Conservation (phyloP, 2,797 vertebrate species). For the Thripadectes ignobilis region DNA sequence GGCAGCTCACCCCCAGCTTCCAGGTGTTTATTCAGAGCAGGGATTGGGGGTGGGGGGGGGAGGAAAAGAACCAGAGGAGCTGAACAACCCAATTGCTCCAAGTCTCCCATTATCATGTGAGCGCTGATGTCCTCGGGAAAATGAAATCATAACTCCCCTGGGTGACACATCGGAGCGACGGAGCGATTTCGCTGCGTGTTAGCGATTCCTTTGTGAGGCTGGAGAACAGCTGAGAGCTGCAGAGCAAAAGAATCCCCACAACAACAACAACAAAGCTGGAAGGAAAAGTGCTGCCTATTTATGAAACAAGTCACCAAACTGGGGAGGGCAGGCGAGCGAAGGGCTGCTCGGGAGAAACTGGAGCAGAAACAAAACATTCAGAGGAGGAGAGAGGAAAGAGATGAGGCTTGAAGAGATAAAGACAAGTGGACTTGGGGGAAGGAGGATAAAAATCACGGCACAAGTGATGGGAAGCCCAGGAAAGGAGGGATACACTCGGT, state of each 20-base stretch:
- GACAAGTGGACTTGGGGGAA: not conserved
- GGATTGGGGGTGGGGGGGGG: fast-evolving
- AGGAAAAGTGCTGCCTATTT: constrained; percentile 52
- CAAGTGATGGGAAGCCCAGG: not conserved
- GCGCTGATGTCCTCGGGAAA: constrained; percentile 10
- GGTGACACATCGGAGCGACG: constrained; percentile 43
- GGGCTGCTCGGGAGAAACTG: constrained; percentile 8
- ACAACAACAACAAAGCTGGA: constrained; percentile 51
- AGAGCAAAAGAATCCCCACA: constrained; percentile 47
- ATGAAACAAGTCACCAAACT: not conserved
- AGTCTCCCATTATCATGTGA: not conserved
- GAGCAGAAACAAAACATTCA: constrained; percentile 38
- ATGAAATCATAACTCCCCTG: constrained; percentile 56
- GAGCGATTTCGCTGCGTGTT: constrained; percentile 15
- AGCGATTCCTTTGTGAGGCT: constrained; percentile 49
- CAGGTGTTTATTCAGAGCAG: not conserved
- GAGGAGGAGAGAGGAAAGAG: not conserved
- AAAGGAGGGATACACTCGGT: not conserved
- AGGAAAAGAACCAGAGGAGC: not conserved
- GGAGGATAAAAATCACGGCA: not conserved
- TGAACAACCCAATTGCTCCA: not conserved
- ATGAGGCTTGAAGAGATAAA: not conserved
- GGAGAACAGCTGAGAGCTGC: constrained; percentile 43
- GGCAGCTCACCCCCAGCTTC: not conserved
- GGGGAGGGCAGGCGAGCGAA: not conserved